These are phyloP conservation scores for Gobiocypris rarus DNA, from an alignment of 2,113 vertebrate genomes.

Conservation along the genomic window DNA sequence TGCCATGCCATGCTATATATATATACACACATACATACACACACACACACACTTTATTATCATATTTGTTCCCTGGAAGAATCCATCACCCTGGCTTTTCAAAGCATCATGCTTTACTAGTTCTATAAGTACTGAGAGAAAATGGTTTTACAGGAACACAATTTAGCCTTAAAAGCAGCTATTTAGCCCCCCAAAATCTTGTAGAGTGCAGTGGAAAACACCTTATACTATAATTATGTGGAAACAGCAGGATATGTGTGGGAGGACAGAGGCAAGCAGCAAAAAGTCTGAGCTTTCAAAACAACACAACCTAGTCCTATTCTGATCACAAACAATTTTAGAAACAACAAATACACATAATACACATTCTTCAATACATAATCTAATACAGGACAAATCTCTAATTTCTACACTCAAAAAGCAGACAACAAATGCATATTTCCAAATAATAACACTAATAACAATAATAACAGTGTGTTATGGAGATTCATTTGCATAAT, in stretches of 20 bases:
- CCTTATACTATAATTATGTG: slow-evolving; percentile 8
- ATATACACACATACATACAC: too few relatives aligned
- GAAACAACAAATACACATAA: not conserved
- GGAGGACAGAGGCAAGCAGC: not conserved
- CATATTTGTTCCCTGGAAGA: too few relatives aligned
- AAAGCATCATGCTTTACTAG: not conserved
- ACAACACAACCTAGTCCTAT: not conserved
- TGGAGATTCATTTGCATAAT: not conserved
- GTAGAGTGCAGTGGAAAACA: not conserved
- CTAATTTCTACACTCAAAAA: not conserved
- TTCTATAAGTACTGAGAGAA: not conserved
- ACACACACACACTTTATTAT: too few relatives aligned
- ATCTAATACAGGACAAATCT: not conserved
- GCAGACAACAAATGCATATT: not conserved
- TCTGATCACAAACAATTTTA: not conserved
- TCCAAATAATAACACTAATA: not conserved
- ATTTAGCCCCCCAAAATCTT: not conserved
- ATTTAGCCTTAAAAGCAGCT: not conserved
- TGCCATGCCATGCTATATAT: too few relatives aligned
- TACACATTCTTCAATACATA: not conserved
- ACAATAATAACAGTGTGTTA: not conserved
- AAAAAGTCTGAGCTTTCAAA: not conserved
- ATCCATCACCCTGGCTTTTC: too few relatives aligned
- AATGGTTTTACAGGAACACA: not conserved
- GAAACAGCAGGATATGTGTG: slow-evolving; percentile 11